Evolutionary conservation across 2,797 vertebrate genomes (phyloP).

Genomic region (Lateolabrax maculatus): DNA sequence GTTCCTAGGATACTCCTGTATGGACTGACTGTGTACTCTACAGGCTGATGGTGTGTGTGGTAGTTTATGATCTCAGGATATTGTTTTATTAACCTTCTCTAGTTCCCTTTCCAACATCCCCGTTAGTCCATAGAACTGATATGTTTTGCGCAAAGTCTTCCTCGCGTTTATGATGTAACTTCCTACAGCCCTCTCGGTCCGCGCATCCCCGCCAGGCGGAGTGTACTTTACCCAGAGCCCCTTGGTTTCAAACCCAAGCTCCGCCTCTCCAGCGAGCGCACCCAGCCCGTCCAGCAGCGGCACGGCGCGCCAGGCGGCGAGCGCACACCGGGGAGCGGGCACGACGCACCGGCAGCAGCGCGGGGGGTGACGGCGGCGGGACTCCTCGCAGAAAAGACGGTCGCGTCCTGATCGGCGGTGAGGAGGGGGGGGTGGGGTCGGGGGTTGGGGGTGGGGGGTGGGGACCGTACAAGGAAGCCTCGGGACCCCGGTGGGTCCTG

Average conservation of each 20-base stretch:
- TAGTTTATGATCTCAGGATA: neutral
- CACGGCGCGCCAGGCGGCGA: slow-evolving; percentile 75
- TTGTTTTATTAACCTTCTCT: neutral
- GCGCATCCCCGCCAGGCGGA: slow-evolving; percentile 48
- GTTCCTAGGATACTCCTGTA: neutral
- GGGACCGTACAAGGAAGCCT: neutral
- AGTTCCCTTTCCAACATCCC: neutral
- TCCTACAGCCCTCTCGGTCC: slow-evolving; percentile 1
- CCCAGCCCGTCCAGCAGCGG: slow-evolving; percentile 77
- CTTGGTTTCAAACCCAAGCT: slow-evolving; percentile 74
- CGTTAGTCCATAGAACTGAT: neutral
- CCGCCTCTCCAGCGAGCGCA: slow-evolving; percentile 82
- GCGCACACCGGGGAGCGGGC: slow-evolving; percentile 55
- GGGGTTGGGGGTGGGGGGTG: neutral
- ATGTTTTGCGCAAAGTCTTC: neutral
- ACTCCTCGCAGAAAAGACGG: neutral
- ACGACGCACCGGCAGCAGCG: neutral
- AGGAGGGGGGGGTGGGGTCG: too few relatives aligned
- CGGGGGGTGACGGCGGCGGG: neutral
- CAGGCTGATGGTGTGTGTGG: slow-evolving; percentile 15
- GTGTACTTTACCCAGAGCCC: slow-evolving; percentile 79
- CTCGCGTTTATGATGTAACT: slow-evolving; percentile 33
- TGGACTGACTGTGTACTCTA: too few relatives aligned
- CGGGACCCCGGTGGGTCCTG: neutral
- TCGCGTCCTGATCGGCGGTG: too few relatives aligned